Base-by-base conservation (phyloP, 2,797 vertebrate species). In the Cryptoprocta ferox region DNA sequence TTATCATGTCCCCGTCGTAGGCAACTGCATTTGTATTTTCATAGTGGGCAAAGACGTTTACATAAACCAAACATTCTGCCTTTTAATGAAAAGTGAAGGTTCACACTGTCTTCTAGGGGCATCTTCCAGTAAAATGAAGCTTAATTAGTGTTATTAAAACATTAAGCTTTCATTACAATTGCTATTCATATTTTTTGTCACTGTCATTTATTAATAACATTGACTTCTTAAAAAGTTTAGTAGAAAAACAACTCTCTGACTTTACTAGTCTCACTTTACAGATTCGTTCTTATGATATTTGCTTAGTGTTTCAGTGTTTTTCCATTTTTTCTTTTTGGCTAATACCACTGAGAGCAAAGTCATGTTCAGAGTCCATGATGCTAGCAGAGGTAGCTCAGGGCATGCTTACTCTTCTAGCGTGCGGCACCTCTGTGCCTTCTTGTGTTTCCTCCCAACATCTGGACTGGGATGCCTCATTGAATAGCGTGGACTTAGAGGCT, bases 171-270 rank as follows among this genome's bases (percentile, higher is more conserved):
- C 66, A 32, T 84, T 84, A 84, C 18, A 84, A 32, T 10, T 79
- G n/a, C 16, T 48, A 2, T 18, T 56, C 16, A 56, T 76, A 50
- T 16, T 66, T 94, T 84, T 79, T 76, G 24, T 80, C 79, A 87
- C 61, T 63, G 32, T 15, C 45, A 15, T 21, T 87, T 95, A 48
- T 80, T 92, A 92, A 83, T 75, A 71, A 66, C 59, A 76, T 94
- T 75, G 26, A 93, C 61, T 48, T 95, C 78, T 95, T 70, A 81
- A 19, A 66, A 94, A 73, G 21, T 78, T 32, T 88, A 37, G 56
- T 85, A 89, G 87, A 86, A 75, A 90, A 81, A 91, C 8, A 24
- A 75, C 7, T 32, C 37, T 92, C 71, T 78, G 68, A 75, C 68
- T 73, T 96, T 35, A 35, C 13, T 24, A 35, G 28, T 80, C 61